Evolutionary conservation across 2,797 vertebrate genomes (phyloP).

Genomic region (Fratercula arctica): DNA sequence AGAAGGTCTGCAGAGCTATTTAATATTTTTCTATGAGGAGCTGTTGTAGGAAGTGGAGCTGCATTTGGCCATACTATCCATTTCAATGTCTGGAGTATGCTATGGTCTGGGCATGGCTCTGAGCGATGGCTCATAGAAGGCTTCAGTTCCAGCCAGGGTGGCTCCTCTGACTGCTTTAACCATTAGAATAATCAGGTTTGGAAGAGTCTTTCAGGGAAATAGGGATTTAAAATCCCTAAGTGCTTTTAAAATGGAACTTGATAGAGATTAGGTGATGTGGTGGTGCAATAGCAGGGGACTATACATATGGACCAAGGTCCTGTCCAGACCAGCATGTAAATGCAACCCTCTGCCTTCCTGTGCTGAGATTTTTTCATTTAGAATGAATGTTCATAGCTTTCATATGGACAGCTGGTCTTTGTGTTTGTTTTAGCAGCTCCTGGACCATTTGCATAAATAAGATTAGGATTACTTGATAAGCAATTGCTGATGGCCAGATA

Average conservation of each 20-base stretch:
- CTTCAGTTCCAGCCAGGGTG: neutral
- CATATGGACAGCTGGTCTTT: neutral
- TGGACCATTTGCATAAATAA: neutral
- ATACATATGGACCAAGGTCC: neutral
- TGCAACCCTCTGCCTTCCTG: neutral
- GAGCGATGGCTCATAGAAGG: neutral
- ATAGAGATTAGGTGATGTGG: neutral
- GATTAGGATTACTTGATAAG: neutral
- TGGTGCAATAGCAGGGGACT: neutral
- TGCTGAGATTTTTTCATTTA: neutral
- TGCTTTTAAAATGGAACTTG: neutral
- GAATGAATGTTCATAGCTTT: neutral
- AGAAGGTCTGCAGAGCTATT: neutral
- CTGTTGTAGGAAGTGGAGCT: neutral
- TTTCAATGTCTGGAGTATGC: neutral
- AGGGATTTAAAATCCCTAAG: neutral
- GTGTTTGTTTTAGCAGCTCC: neutral
- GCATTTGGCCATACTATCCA: neutral
- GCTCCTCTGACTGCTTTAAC: constrained; percentile 19
- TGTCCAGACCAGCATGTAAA: neutral
- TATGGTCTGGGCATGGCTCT: neutral
- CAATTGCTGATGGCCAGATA: neutral
- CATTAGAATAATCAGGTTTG: constrained; percentile 9
- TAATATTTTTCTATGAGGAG: neutral
- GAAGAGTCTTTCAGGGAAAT: neutral